These are phyloP conservation scores for Conus ventricosus DNA, from an alignment of 1,140 invertebrate genomes.

Conservation along the genomic window DNA sequence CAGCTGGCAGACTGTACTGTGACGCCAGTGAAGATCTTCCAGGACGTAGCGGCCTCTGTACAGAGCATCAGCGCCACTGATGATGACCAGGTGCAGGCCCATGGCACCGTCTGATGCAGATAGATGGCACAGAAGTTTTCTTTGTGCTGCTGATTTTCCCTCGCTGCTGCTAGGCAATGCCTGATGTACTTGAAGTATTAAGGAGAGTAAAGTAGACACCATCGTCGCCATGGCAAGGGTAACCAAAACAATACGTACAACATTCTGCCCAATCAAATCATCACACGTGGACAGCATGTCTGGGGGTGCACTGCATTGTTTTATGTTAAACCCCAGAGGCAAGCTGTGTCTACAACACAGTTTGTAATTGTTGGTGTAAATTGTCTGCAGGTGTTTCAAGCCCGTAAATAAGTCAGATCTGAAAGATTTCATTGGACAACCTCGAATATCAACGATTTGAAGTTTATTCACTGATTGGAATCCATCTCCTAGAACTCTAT, in stretches of 20 bases:
- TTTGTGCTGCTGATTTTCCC: slow-evolving; percentile 43
- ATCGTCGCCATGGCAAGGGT: slow-evolving; percentile 39
- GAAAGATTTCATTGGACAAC: too few species aligned
- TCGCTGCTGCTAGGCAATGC: slow-evolving; percentile 17
- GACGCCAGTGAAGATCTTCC: slow-evolving; percentile 53
- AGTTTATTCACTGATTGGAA: too few species aligned
- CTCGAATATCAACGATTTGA: too few species aligned
- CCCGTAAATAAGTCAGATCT: too few species aligned
- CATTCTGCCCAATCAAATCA: slow-evolving; percentile 39
- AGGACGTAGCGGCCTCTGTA: slow-evolving; percentile 58
- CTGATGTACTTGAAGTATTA: slow-evolving; percentile 29
- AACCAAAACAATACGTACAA: slow-evolving; percentile 43
- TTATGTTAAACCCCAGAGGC: not conserved
- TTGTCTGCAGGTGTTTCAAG: too few species aligned
- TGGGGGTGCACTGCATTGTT: slow-evolving; percentile 43
- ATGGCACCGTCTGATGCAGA: slow-evolving; percentile 59
- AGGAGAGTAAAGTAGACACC: slow-evolving; percentile 45
- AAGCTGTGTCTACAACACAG: slow-evolving; percentile 47
- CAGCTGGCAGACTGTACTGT: slow-evolving; percentile 49
- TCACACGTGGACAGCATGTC: slow-evolving; percentile 53
- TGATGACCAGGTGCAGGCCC: slow-evolving; percentile 65
- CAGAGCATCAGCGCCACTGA: slow-evolving; percentile 55
- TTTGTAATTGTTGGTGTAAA: slow-evolving; percentile 42
- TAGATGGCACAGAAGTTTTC: slow-evolving; percentile 51
- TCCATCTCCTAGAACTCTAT: too few species aligned